Base-by-base conservation (phyloP, 2,113 vertebrate species). In the Paedocypris sp. region DNA sequence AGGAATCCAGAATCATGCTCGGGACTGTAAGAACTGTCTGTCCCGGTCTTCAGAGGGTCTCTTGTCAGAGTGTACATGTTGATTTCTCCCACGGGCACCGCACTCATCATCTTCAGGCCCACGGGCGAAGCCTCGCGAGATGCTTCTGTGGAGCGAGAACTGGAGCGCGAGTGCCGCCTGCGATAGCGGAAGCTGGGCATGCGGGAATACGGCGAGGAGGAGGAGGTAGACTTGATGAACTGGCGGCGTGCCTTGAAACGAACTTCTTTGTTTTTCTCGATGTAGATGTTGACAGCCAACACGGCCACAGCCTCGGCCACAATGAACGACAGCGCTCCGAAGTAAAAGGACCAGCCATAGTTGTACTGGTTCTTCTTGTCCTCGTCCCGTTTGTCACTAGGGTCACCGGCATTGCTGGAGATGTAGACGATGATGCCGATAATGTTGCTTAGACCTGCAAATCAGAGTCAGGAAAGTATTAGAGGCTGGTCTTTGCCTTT, bases 351-450 rank as follows among this genome's bases (percentile, higher is more conserved):
- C 95, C 95, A 99, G 1, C 95, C 94, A 0, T 98, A 99, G 77
- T 90, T 92, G 79, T 98, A 97, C 1, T 91, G 90, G 82, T 84
- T 93, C 77, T 97, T 99, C 70, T 88, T 97, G 85, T 97, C 94
- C 50, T 97, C 94, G 0, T 93, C 93, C 0, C 92, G 84, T 70
- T 97, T 97, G 71, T 97, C 94, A 2, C 76, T 90, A 5, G 94
- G 95, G 79, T 99, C 93, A 1, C 94, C 95, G 0, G 94, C 87
- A 4, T 99, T 99, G 84, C 95, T 99, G 35, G 95, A 98, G 66
- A 99, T 99, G 84, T 98, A 99, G 67, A 99, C 93, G 25, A 99
- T 99, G 77, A 99, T 99, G 56, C 95, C 95, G 2, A 99, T 98
- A 67, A 99, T 97, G 83, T 99, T 99, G 74, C 94, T 98, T 68